Evolutionary conservation across 1,140 invertebrate species (phyloP).

Genomic region (Megalopta genalis): DNA sequence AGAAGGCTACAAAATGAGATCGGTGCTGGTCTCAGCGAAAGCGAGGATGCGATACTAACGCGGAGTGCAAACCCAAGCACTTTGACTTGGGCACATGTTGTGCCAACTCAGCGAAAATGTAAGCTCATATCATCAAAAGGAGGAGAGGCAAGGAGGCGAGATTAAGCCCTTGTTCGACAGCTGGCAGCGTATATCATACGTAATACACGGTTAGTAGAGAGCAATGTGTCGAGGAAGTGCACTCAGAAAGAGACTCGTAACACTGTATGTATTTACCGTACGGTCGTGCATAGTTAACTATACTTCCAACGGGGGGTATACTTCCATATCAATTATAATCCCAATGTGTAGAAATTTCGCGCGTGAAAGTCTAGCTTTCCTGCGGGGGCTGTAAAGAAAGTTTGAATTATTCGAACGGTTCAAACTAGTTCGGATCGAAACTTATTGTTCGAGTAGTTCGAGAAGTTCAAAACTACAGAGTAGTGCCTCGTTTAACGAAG

Average conservation of each 20-base stretch:
- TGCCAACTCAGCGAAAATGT: conserved; percentile 79
- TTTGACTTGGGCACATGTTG: conserved; percentile 79
- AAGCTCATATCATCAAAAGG: conserved; percentile 74
- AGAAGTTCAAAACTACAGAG: no score
- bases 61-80: conserved; percentile 77
- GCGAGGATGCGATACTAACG: conserved; percentile 72
- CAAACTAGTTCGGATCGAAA: no score
- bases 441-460: no score
- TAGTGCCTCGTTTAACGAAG: no score
- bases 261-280: conserved; percentile 15
- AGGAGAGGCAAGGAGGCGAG: conserved; percentile 56
- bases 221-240: conserved; percentile 34
- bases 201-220: conserved; percentile 47
- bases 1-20: conserved; percentile 74
- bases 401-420: not conserved
- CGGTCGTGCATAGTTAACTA: conserved; percentile 4
- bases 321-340: not conserved
- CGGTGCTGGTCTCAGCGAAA: conserved; percentile 76
- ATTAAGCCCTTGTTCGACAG: conserved; percentile 73
- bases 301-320: not conserved
- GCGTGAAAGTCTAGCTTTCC: not conserved
- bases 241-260: conserved; percentile 24
- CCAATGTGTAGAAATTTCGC: not conserved
- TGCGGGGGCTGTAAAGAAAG: no score
- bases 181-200: conserved; percentile 66